Conservation (phyloP, 2,113 vertebrate species). For the Microcebus ravelobensis region DNA sequence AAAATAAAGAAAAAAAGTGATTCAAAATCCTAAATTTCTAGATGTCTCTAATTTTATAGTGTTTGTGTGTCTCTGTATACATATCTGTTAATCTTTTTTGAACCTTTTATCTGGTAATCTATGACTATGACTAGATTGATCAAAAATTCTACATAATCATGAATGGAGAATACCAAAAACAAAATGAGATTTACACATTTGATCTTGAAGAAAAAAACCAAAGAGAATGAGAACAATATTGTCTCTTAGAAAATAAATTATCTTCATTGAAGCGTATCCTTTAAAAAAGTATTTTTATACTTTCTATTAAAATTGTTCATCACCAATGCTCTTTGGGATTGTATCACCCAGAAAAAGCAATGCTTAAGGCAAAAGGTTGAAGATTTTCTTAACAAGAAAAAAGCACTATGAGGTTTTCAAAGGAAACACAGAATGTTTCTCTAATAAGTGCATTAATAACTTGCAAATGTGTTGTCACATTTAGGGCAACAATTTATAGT, state of each 20-base stretch:
- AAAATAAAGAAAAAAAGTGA: neutral
- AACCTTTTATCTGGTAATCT: neutral
- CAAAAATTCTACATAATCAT: neutral
- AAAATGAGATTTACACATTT: conserved; percentile 46
- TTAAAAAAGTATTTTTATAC: conserved; percentile 51
- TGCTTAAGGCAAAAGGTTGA: conserved; percentile 61
- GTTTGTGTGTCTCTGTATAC: neutral
- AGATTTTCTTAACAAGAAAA: conserved; percentile 58
- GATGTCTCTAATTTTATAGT: neutral
- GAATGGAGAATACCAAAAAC: neutral
- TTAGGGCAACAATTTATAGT: conserved; percentile 65
- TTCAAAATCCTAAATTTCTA: neutral
- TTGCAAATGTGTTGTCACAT: conserved; percentile 71
- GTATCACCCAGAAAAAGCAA: conserved; percentile 44
- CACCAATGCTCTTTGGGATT: conserved; percentile 27
- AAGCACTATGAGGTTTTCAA: conserved; percentile 61
- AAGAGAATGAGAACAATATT: conserved; percentile 49
- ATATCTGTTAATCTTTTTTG: neutral
- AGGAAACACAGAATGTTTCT: conserved; percentile 53
- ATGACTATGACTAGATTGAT: neutral
- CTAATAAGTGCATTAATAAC: conserved; percentile 70
- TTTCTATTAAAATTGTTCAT: conserved; percentile 65
- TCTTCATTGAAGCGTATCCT: conserved; percentile 39
- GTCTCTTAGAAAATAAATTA: conserved; percentile 53
- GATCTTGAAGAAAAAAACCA: conserved; percentile 42